phyloP scores from a whole-genome alignment of 2,888 invertebrate species.

The Zeuzera pyrina region DNA sequence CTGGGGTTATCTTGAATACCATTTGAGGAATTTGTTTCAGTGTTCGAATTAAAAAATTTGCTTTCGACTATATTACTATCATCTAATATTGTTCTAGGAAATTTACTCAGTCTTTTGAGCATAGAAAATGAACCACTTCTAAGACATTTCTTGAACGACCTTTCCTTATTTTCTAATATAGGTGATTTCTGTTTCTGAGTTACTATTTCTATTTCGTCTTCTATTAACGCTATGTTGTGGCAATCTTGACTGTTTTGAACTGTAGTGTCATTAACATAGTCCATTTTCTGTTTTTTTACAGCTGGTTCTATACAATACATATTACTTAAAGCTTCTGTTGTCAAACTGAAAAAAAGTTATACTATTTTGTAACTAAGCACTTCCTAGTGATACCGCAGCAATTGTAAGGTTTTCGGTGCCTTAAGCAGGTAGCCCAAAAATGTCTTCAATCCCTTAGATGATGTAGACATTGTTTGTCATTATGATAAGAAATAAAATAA shows the following conservation, averaged over 20 bases:
- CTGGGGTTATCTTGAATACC: conserved; percentile 22
- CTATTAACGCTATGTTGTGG: conserved; percentile 24
- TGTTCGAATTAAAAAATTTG: conserved; percentile 63
- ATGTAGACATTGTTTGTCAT: too few species aligned
- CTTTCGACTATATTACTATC: conserved; percentile 71
- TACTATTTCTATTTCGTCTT: conserved; percentile 20
- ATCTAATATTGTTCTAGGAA: conserved; percentile 57
- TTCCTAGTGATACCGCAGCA: too few species aligned
- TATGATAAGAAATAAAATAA: too few species aligned
- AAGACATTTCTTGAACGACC: conserved; percentile 45
- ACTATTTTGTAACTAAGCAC: too few species aligned
- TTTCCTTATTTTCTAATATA: conserved; percentile 52
- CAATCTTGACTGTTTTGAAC: conserved; percentile 16
- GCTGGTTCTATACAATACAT: conserved; percentile 58
- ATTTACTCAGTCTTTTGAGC: conserved; percentile 63
- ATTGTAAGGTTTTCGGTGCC: too few species aligned
- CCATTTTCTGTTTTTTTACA: conserved; percentile 38
- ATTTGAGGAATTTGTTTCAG: too few species aligned
- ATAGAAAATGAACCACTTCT: conserved; percentile 38
- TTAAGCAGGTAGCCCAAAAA: too few species aligned
- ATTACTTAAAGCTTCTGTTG: conserved; percentile 52
- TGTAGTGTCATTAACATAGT: too few species aligned
- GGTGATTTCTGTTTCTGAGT: conserved; percentile 42
- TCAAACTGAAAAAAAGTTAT: conserved; percentile 45
- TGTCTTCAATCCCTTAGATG: too few species aligned